Percentiles rank a stretch among this genome's conserved stretches.
phyloP scores from a whole-genome alignment of 2,113 vertebrate genomes.

The Platichthys flesus region DNA sequence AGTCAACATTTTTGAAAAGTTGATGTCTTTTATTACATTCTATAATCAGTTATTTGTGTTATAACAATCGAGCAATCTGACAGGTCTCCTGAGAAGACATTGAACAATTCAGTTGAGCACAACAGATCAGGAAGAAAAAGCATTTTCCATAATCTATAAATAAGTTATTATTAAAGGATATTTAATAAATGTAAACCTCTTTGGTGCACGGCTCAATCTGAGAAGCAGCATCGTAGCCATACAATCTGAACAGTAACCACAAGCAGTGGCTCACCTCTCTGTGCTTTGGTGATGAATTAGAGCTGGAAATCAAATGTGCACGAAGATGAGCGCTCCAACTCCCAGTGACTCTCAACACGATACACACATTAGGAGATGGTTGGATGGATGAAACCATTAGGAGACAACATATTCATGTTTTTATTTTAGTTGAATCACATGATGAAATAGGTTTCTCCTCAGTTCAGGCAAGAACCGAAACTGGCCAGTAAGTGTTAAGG shows the following conservation, averaged over 20 bases:
- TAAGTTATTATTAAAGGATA: too few species aligned
- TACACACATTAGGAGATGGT: conserved; percentile 10
- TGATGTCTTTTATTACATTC: too few species aligned
- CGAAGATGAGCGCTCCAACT: not conserved
- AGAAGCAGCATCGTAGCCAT: not conserved
- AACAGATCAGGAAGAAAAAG: too few species aligned
- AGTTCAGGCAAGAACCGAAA: not conserved
- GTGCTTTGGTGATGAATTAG: not conserved
- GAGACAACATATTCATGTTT: conserved; percentile 5
- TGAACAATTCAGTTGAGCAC: too few species aligned
- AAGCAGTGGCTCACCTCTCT: too few species aligned
- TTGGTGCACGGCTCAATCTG: not conserved
- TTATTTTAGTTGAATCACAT: conserved; percentile 4
- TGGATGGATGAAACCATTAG: conserved; percentile 6
- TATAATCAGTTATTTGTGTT: too few species aligned
- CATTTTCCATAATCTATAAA: too few species aligned
- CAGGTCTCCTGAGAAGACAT: too few species aligned
- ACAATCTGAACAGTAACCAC: not conserved
- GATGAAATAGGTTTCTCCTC: not conserved
- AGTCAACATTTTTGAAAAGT: too few species aligned
- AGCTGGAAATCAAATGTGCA: not conserved
- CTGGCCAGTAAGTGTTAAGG: not conserved
- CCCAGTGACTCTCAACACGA: not conserved
- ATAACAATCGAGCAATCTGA: too few species aligned
- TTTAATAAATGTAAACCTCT: not conserved